Conservation (phyloP, 2,888 invertebrate genomes). For the Ochropleura leucogaster region DNA sequence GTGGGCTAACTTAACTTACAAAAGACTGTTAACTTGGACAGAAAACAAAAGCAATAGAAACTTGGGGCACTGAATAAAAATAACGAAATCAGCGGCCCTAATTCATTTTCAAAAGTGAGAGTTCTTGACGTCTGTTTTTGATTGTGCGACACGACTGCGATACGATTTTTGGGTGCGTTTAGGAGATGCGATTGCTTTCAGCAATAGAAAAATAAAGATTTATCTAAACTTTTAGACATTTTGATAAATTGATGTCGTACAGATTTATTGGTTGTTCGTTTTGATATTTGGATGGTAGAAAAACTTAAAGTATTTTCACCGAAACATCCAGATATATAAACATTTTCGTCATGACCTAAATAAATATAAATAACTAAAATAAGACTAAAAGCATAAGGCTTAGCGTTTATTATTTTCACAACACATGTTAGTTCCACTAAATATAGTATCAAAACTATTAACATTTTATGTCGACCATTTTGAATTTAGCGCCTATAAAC, state of each 20-base stretch:
- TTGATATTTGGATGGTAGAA: neutral
- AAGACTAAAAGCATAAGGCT: conserved; percentile 1
- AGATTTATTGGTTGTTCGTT: neutral
- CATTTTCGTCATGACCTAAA: neutral
- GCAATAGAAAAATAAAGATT: neutral
- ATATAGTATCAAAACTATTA: conserved; percentile 59
- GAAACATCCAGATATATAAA: no score
- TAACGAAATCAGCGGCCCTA: conserved; percentile 82
- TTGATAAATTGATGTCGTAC: neutral
- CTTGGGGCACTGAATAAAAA: conserved; percentile 86
- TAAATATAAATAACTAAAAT: conserved; percentile 5
- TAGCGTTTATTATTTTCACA: conserved; percentile 19
- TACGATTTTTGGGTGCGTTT: conserved; percentile 38
- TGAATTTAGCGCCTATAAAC: conserved; percentile 62
- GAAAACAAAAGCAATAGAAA: conserved; percentile 85
- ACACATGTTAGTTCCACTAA: conserved; percentile 37
- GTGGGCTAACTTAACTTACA: conserved; percentile 73
- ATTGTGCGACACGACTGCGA: conserved; percentile 56
- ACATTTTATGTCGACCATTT: conserved; percentile 51
- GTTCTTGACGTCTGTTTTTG: conserved; percentile 56
- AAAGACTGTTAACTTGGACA: conserved; percentile 74
- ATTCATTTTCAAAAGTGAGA: conserved; percentile 82
- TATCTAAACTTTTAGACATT: neutral
- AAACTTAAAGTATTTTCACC: no score
- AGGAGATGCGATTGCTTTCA: conserved; percentile 9